phyloP scores from a whole-genome alignment of 2,888 invertebrate genomes.

The Pilophorus perplexus region DNA sequence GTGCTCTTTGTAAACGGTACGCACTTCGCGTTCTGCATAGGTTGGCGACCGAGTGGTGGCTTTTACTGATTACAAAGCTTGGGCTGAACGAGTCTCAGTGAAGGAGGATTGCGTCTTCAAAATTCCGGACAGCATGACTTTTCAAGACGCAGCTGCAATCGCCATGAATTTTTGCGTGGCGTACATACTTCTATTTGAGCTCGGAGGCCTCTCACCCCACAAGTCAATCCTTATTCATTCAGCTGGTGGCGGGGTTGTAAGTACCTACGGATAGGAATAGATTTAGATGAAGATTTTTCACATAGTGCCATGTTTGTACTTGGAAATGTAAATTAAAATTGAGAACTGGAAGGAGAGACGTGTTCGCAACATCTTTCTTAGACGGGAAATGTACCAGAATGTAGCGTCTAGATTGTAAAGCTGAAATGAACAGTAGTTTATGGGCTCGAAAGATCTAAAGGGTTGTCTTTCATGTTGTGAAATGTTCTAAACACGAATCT shows the following conservation, averaged over 20 bases:
- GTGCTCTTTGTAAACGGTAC: too few relatives aligned
- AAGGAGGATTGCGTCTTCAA: slow-evolving; percentile 78
- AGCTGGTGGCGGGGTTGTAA: slow-evolving; percentile 84
- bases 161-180: slow-evolving; percentile 85
- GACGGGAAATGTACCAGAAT: too few relatives aligned
- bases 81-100: slow-evolving; percentile 80
- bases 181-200: slow-evolving; percentile 78
- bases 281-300: neutral
- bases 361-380: too few relatives aligned
- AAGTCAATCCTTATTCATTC: slow-evolving; percentile 81
- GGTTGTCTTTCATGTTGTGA: too few relatives aligned
- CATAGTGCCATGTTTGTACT: neutral
- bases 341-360: too few relatives aligned
- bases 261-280: slow-evolving; percentile 50
- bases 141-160: slow-evolving; percentile 76
- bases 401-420: too few relatives aligned
- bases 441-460: too few relatives aligned
- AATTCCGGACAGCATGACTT: slow-evolving; percentile 70
- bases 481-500: too few relatives aligned
- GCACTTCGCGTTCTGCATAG: too few relatives aligned
- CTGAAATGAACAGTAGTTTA: too few relatives aligned
- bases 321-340: too few relatives aligned
- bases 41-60: slow-evolving; percentile 80
- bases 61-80: slow-evolving; percentile 78
- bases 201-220: slow-evolving; percentile 72